Conservation (phyloP, 1,140 invertebrate species). For the Mizuhopecten yessoensis region DNA sequence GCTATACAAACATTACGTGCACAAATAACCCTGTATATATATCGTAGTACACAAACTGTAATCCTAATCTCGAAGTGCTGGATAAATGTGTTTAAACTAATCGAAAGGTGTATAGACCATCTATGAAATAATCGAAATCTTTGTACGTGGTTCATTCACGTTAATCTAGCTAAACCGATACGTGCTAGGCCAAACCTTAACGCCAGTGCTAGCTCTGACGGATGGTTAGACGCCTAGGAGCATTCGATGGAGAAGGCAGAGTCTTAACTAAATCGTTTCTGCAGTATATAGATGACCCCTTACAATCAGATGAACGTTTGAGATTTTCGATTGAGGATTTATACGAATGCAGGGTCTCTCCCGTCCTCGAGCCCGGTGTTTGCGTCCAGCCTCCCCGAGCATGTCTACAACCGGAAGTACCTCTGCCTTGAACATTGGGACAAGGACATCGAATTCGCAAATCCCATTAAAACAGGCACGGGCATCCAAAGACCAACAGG, state of each 20-base stretch:
- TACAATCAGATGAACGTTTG: neutral
- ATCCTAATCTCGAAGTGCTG: neutral
- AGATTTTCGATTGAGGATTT: neutral
- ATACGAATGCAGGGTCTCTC: neutral
- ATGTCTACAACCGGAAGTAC: conserved; percentile 4
- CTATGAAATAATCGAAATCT: neutral
- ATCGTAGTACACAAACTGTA: neutral
- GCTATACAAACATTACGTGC: neutral
- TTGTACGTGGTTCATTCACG: neutral
- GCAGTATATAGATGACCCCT: neutral
- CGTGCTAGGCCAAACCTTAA: neutral
- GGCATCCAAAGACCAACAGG: neutral
- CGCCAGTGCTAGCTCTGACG: neutral
- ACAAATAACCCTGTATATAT: neutral
- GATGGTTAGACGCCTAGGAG: neutral
- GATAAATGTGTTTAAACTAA: neutral
- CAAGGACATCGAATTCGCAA: neutral
- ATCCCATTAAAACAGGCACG: neutral
- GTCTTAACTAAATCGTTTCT: neutral
- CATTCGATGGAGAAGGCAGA: neutral
- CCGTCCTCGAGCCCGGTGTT: neutral
- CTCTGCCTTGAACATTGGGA: neutral
- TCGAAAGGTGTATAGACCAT: neutral
- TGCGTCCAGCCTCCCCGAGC: conserved; percentile 3
- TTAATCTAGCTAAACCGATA: neutral